phyloP scores from a whole-genome alignment of 1,140 invertebrate genomes.

The Oncopodura yosiiana region DNA sequence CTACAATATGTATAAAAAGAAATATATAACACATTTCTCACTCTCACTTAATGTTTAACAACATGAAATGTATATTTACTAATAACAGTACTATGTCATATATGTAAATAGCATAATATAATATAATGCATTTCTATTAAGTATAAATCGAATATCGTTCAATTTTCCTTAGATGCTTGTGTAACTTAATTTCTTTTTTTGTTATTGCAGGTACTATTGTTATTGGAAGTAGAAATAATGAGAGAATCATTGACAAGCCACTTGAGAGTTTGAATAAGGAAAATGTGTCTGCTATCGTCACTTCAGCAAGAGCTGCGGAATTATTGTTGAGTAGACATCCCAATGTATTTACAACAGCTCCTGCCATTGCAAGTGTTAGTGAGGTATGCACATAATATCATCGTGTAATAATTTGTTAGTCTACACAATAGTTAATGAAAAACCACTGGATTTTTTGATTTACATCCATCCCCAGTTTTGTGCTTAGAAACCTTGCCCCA shows the following conservation, averaged over 20 bases:
- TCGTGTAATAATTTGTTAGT: neutral
- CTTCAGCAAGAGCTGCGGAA: conserved; percentile 30
- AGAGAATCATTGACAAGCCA: conserved; percentile 32
- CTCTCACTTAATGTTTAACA: too few relatives aligned
- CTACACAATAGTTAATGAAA: neutral
- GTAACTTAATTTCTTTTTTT: neutral
- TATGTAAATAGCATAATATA: too few relatives aligned
- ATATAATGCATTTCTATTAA: too few relatives aligned
- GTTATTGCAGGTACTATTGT: conserved; percentile 29
- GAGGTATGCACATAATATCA: conserved; percentile 34
- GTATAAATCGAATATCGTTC: too few relatives aligned
- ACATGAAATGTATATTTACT: too few relatives aligned
- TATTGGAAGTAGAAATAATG: conserved; percentile 34
- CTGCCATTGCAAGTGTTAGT: conserved; percentile 34
- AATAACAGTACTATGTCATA: too few relatives aligned
- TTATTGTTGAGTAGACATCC: conserved; percentile 30
- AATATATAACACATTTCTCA: too few relatives aligned
- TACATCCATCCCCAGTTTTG: too few relatives aligned
- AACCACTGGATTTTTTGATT: neutral
- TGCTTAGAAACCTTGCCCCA: neutral
- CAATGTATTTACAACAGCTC: conserved; percentile 36
- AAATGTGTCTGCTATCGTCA: conserved; percentile 34
- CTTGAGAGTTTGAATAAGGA: conserved; percentile 31
- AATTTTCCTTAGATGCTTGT: too few relatives aligned
- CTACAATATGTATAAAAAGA: too few relatives aligned